phyloP scores from a whole-genome alignment of 2,797 vertebrate species.

The Geotrypetes seraphini region DNA sequence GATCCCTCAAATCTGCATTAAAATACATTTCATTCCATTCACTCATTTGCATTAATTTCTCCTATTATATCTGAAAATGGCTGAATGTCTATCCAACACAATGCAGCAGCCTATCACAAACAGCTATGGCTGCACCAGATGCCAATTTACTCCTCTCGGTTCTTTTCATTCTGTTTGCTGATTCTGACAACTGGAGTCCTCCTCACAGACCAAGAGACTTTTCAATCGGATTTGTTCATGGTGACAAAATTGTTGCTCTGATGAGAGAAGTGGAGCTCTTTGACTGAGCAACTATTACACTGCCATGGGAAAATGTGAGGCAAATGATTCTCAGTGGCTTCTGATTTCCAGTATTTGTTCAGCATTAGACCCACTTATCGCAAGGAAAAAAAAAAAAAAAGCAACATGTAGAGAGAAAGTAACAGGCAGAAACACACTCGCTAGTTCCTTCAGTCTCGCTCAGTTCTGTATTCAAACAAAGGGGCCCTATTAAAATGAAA shows the following conservation, averaged over 20 bases:
- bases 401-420: conserved; percentile 96
- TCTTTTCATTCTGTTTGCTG: conserved; percentile 78
- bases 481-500: conserved; percentile 75
- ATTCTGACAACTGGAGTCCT: conserved; percentile 84
- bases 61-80: conserved; percentile 97
- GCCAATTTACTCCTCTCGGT: conserved; percentile 85
- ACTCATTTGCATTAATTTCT: conserved; percentile 99
- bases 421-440: conserved; percentile 89
- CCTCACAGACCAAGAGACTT: conserved; percentile 75
- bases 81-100: conserved; percentile 93
- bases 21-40: conserved; percentile 97
- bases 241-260: conserved; percentile 93
- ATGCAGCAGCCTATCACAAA: conserved; percentile 82
- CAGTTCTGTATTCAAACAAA: conserved; percentile 92
- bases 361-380: conserved; percentile 99
- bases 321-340: conserved; percentile 99
- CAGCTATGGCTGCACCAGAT: conserved; percentile 84
- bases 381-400: conserved; percentile 97
- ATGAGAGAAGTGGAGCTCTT: conserved; percentile 57
- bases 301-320: conserved; percentile 97
- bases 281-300: conserved; percentile 84
- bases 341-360: conserved; percentile 99
- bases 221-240: conserved; percentile 93
- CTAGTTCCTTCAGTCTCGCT: conserved; percentile 80
- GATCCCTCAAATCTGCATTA: conserved; percentile 98